Percentiles rank a stretch among this genome's conserved stretches.
These are phyloP conservation scores for Tenodera sinensis DNA, from an alignment of 2,888 invertebrate species.

Conservation along the genomic window DNA sequence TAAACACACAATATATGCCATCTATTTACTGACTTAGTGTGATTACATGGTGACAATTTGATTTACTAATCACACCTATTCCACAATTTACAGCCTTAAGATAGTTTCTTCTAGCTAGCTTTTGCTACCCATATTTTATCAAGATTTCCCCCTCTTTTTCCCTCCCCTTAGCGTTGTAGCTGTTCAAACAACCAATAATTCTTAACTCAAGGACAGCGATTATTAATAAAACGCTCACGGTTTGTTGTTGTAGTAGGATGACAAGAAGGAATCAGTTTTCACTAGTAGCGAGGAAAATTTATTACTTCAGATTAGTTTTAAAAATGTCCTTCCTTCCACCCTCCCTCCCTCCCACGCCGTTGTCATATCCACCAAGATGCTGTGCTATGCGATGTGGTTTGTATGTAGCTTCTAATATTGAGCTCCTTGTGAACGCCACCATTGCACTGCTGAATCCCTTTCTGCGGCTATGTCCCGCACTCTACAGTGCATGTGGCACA, in stretches of 20 bases:
- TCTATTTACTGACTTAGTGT: too few species aligned
- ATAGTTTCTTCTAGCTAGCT: neutral
- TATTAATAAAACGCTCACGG: constrained; percentile 11
- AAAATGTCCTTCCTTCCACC: constrained; percentile 12
- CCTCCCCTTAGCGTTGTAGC: too few species aligned
- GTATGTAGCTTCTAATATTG: neutral
- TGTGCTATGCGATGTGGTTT: neutral
- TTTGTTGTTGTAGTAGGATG: neutral
- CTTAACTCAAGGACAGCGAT: constrained; percentile 13
- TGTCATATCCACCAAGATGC: neutral
- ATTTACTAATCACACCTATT: neutral
- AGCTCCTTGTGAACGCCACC: neutral
- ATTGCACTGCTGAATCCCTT: neutral
- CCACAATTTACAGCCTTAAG: neutral
- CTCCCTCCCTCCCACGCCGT: neutral
- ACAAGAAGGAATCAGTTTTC: constrained; percentile 19
- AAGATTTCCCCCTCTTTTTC: neutral
- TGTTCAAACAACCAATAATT: neutral
- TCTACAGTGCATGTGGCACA: too few species aligned
- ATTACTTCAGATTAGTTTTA: constrained; percentile 28
- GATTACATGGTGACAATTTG: too few species aligned
- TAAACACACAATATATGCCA: too few species aligned
- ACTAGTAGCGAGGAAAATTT: constrained; percentile 22
- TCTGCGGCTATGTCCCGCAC: neutral
- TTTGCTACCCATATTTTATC: neutral